These are phyloP conservation scores for Microcebus ravelobensis DNA, from an alignment of 2,113 vertebrate genomes.

Conservation along the genomic window DNA sequence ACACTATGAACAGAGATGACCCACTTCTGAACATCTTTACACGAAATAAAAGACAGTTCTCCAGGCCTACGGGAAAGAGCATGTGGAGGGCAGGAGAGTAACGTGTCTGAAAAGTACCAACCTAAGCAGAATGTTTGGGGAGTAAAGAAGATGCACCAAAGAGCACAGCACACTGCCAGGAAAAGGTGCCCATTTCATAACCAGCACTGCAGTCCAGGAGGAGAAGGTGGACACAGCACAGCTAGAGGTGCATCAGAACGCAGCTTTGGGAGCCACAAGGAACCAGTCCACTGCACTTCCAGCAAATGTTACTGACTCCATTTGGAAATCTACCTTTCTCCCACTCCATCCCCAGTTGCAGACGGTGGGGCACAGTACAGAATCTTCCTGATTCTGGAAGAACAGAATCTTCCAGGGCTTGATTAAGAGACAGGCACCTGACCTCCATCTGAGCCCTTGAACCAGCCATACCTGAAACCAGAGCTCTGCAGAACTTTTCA, in stretches of 20 bases:
- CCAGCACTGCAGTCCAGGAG: rapidly evolving
- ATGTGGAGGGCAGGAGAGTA: rapidly evolving
- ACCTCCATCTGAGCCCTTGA: neutral
- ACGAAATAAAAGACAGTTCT: neutral
- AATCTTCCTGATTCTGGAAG: neutral
- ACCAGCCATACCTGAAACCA: neutral
- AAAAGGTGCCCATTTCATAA: neutral
- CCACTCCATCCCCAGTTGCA: neutral
- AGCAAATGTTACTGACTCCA: neutral
- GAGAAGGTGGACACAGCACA: neutral
- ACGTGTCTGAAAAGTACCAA: rapidly evolving
- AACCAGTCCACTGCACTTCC: neutral
- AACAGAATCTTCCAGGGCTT: no score
- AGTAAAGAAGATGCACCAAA: neutral
- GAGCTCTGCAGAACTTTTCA: neutral
- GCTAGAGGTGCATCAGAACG: neutral
- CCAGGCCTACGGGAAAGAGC: neutral
- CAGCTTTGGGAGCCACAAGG: neutral
- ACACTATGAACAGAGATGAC: neutral
- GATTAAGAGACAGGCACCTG: neutral
- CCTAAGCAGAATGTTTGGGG: neutral
- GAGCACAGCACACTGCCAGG: rapidly evolving
- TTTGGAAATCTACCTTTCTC: neutral
- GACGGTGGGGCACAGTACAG: neutral
- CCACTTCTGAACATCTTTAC: neutral